Evolutionary conservation across 2,888 invertebrate genomes (phyloP).

Genomic region (Mylabris sibirica): DNA sequence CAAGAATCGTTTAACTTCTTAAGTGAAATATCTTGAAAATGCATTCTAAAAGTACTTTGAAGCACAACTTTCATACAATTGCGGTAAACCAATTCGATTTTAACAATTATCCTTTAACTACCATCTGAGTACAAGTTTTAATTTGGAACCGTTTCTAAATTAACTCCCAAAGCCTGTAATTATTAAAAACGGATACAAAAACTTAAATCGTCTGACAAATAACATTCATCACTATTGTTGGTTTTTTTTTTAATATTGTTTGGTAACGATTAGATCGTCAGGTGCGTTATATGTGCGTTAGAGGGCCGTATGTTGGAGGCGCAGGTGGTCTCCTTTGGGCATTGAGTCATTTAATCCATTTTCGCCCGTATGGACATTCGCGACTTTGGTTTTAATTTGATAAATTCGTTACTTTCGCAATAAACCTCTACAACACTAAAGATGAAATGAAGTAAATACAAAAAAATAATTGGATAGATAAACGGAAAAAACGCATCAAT

Average conservation of each 20-base stretch:
- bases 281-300: conserved; percentile 5
- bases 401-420: conserved; percentile 28
- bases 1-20: conserved; percentile 5
- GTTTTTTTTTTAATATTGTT: background rate
- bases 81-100: background rate
- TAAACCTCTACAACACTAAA: background rate
- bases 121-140: background rate
- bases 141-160: background rate
- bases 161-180: background rate
- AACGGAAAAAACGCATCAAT: background rate
- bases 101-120: background rate
- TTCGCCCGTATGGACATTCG: conserved; percentile 39
- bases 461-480: background rate
- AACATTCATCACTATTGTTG: background rate
- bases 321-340: conserved; percentile 33
- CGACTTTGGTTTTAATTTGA: conserved; percentile 41
- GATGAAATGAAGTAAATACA: background rate
- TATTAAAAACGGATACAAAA: background rate
- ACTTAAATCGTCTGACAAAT: background rate
- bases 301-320: conserved; percentile 2
- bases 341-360: conserved; percentile 32
- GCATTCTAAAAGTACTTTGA: background rate
- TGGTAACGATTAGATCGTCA: background rate
- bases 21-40: background rate
- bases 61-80: conserved; percentile 1